Percentiles rank a stretch among this genome's conserved stretches.
Conservation (phyloP, 2,113 vertebrate species). For the Phoenicopterus ruber region DNA sequence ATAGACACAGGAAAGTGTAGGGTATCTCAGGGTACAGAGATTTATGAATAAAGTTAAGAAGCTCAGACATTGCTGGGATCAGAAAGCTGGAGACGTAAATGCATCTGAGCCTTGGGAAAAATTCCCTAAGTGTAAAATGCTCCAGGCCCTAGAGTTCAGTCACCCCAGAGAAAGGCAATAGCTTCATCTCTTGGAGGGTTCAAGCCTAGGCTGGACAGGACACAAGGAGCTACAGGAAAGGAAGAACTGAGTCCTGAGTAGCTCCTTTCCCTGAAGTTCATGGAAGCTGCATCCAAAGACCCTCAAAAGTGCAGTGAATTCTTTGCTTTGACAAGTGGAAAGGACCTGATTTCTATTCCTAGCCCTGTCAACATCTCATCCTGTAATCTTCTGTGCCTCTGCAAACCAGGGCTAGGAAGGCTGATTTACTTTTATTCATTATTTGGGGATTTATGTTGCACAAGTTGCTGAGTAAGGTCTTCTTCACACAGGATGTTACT, state of each 20-base stretch:
- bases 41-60: neutral
- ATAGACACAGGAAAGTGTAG: neutral
- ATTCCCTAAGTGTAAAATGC: neutral
- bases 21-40: neutral
- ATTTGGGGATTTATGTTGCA: neutral
- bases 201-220: neutral
- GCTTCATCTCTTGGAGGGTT: neutral
- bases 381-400: neutral
- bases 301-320: neutral
- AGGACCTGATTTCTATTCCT: constrained; percentile 2
- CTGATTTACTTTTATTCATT: neutral
- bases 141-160: neutral
- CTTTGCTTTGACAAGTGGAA: neutral
- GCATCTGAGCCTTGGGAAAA: neutral
- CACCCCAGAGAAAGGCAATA: neutral
- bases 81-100: neutral
- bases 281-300: neutral
- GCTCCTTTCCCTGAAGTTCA: neutral
- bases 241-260: neutral
- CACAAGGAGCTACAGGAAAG: neutral
- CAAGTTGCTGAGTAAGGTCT: neutral
- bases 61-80: neutral
- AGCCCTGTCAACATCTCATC: neutral
- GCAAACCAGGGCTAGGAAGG: neutral
- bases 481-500: neutral